Base-by-base conservation (phyloP, 2,113 vertebrate genomes). In the Antennarius striatus region DNA sequence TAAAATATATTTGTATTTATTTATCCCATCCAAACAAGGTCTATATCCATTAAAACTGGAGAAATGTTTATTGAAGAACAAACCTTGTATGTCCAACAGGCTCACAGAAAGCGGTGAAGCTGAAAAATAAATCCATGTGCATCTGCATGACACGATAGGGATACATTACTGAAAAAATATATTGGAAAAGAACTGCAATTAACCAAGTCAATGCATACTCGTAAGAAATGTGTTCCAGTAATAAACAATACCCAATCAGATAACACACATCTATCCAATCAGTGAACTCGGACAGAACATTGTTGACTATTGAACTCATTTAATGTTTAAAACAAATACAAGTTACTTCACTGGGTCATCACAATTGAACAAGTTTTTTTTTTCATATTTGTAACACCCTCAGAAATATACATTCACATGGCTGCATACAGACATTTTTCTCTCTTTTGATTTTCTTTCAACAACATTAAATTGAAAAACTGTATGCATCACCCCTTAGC, bases 291-390 rank as follows among this genome's bases (percentile, higher is more conserved):
- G 83, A 91, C 88, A 81, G 85, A 86, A 62, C 51, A 28, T 51
- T 6, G 65, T 88, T 90, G 83, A 91, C 81, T 90, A 91, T 85
- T 91, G 80, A 91, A 91, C 89, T 90, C 83, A 89, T 93, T 93
- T 92, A 93, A 93, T 93, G 89, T 75, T 86, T 83, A 88, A 93
- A 92, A 90, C 91, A 91, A 91, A 91, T 90, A 92, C 92, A 93
- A 88, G 84, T 91, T 90, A 92, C 92, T 92, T 92, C 89, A 93
- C 90, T 86, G 89, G 79, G 89, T 91, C 89, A 92, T 91, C 91
- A 91, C 89, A 91, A 88, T 85, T 91, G 77, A 92, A 92, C 91
- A 92, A 87, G 61, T 30, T 14, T 84, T 84, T 82, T 86, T 86
- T 86, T 77, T 60, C 82, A 80, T 86, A 83, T 80, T 75, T 90